Evolutionary conservation across 37 sponge, comb jelly and placozoan species (phyloP).

Genomic region (Halichondria panicea): DNA sequence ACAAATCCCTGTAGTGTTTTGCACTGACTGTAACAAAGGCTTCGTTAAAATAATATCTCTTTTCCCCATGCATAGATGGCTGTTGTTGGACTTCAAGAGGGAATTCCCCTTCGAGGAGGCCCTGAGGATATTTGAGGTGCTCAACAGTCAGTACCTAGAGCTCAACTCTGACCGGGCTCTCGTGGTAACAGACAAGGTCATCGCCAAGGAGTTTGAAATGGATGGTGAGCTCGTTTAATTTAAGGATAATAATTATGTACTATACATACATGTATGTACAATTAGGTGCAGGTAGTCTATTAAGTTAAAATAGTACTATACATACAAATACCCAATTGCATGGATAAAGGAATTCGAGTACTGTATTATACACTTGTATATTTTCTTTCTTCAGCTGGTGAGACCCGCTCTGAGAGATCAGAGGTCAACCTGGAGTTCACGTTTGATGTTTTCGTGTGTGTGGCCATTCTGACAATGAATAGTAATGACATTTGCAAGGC

Average conservation of each 20-base stretch:
- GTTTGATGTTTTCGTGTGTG: slow-evolving; percentile 89
- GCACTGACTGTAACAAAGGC: too few species aligned
- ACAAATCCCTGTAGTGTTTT: too few species aligned
- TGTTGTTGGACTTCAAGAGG: slow-evolving; percentile 84
- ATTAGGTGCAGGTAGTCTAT: too few species aligned
- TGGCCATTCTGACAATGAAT: slow-evolving; percentile 66
- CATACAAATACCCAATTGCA: too few species aligned
- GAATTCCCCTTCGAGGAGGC: slow-evolving; percentile 82
- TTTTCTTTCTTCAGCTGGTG: slow-evolving; percentile 48
- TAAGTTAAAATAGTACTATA: too few species aligned
- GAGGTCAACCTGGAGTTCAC: slow-evolving; percentile 70
- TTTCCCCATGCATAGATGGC: too few species aligned
- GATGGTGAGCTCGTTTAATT: slow-evolving; percentile 47
- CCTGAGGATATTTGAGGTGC: slow-evolving; percentile 81
- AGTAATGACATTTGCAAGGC: slow-evolving; percentile 36
- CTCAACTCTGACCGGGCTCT: slow-evolving; percentile 72
- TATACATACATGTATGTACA: too few species aligned
- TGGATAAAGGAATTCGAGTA: too few species aligned
- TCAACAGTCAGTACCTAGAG: slow-evolving; percentile 77
- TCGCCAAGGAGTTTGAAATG: slow-evolving; percentile 46
- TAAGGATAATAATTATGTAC: background rate
- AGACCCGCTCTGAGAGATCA: slow-evolving; percentile 13
- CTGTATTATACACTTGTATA: too few species aligned
- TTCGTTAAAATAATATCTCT: too few species aligned
- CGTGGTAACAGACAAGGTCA: slow-evolving; percentile 63